Conservation (phyloP, 2,797 vertebrate genomes). For the Loris lydekkerianus region DNA sequence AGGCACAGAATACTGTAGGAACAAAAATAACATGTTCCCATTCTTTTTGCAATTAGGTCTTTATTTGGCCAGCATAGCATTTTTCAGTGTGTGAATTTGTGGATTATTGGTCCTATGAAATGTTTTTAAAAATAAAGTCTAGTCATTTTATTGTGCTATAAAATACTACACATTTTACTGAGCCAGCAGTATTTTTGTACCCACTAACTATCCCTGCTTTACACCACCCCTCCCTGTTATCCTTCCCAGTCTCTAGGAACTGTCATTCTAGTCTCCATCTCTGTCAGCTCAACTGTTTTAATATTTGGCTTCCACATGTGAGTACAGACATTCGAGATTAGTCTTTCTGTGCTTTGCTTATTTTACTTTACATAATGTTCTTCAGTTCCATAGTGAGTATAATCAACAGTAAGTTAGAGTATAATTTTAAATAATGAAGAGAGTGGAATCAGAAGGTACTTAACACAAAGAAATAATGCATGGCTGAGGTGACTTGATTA, state of each 20-base stretch:
- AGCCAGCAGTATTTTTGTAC: background rate
- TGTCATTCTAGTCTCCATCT: background rate
- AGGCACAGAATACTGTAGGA: background rate
- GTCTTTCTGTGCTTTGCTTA: background rate
- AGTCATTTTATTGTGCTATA: background rate
- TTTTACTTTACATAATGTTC: background rate
- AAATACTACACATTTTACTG: background rate
- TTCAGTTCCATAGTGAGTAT: background rate
- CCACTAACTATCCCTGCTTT: background rate
- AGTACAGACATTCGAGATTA: accelerated
- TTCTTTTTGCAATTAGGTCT: background rate
- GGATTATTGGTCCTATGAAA: background rate
- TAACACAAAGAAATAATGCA: background rate
- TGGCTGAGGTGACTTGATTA: background rate
- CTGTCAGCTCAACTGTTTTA: background rate
- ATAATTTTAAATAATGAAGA: background rate
- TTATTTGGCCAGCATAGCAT: background rate
- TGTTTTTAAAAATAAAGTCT: background rate
- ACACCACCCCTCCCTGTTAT: background rate
- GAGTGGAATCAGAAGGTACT: background rate
- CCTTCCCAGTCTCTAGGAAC: background rate
- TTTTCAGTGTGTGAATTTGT: background rate
- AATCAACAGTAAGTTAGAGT: background rate
- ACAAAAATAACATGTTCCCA: background rate
- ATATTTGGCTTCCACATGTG: background rate